Evolutionary conservation across 2,888 invertebrate species (phyloP), one percentile per base, ranked within the genome.

Genomic region (Bombyx huttoni): DNA sequence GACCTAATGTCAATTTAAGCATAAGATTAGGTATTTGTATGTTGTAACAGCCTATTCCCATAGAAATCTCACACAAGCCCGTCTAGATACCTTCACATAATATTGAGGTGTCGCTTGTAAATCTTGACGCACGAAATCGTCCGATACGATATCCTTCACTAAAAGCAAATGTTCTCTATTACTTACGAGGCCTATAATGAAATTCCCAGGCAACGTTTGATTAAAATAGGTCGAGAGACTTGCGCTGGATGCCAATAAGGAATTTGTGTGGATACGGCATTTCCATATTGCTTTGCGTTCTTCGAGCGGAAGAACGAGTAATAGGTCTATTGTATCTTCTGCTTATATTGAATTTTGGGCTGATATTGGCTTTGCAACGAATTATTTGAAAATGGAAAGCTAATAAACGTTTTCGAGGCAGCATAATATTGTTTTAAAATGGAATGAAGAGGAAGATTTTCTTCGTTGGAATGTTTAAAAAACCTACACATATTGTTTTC

Each of bases 141-240:
- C 48, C 50, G 34, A 50, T 34, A 48, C 47, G 45, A 8, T 47
- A 14, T 13, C 45, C n/a, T 40, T 35, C 46, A 48, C 14, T 49
- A 57, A 60, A 63, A 69, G 68, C 63, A 70, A 73, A 72, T 65
- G 62, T 59, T 52, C 58, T 58, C 62, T 67, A 67, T 70, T 58
- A 65, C 61, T 68, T 65, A 59, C 60, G 52, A 52, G 53, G 51
- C 54, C 58, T 61, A 63, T 72, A 74, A 75, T 75, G 67, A 75
- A 75, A 75, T 75, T 75, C 73, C 65, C 60, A 55, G 59, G 64
- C 62, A 62, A 62, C 61, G 62, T 68, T 68, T 73, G 61, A 73
- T 73, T 73, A 70, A 74, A 70, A 62, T 63, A 61, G 65, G 59
- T 40, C 61, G 58, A 56, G 60, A 54, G 54, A 58, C 60, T 56